Percentiles rank a stretch among this genome's conserved stretches.
phyloP scores from a whole-genome alignment of 92 coral and sea anemone genomes.

The Zoanthus gigantus region DNA sequence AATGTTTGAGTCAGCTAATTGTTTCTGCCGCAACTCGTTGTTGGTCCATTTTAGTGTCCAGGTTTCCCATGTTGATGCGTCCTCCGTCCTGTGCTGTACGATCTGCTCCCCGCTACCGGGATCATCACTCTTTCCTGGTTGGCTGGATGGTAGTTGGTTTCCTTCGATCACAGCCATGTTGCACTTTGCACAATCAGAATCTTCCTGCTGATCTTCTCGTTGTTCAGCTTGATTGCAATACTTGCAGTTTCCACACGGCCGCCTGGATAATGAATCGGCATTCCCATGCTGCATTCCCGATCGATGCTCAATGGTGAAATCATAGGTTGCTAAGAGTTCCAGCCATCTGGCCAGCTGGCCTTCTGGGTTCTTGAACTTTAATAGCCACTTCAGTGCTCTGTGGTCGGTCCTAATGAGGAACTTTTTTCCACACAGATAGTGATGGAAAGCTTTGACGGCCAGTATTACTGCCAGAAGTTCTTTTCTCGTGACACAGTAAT shows the following conservation, averaged over 20 bases:
- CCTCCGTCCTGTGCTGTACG: not conserved
- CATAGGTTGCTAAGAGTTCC: slow-evolving; percentile 26
- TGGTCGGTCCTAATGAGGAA: slow-evolving; percentile 49
- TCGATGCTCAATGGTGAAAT: slow-evolving; percentile 46
- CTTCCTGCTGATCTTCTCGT: not conserved
- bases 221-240: slow-evolving; percentile 35
- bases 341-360: slow-evolving; percentile 54
- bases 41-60: not conserved
- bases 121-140: not conserved
- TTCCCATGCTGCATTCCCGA: slow-evolving; percentile 52
- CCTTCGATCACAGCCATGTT: not conserved
- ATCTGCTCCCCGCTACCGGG: not conserved
- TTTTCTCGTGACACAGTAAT: slow-evolving; percentile 44
- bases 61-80: not conserved
- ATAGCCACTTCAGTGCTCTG: slow-evolving; percentile 36
- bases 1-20: slow-evolving; percentile 16
- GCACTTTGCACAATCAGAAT: not conserved
- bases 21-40: not conserved
- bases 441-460: not conserved
- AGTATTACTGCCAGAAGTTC: not conserved
- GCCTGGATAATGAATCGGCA: slow-evolving; percentile 20
- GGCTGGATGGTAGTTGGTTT: not conserved
- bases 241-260: slow-evolving; percentile 37
- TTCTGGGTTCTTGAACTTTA: slow-evolving; percentile 45
- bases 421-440: slow-evolving; percentile 23